These are phyloP conservation scores for Acleris sparsana DNA, from an alignment of 2,888 invertebrate species.

Conservation along the genomic window DNA sequence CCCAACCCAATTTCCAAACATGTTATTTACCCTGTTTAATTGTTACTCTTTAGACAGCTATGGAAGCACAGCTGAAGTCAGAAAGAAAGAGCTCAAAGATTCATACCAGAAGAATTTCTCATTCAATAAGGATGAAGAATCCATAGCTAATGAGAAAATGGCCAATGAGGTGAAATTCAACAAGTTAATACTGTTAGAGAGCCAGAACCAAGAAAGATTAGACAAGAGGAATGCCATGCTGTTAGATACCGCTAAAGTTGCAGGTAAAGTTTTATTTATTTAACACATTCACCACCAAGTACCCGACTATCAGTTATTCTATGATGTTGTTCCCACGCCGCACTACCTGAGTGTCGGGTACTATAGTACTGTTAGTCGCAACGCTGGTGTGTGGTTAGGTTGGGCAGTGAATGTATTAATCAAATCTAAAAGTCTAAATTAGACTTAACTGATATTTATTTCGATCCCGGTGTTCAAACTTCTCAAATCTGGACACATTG, in stretches of 20 bases:
- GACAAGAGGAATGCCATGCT: constrained; percentile 69
- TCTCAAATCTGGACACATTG: no score
- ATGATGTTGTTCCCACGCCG: no score
- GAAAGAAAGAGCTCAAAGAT: constrained; percentile 68
- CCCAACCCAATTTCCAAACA: no score
- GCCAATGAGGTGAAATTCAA: constrained; percentile 73
- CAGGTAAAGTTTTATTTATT: constrained; percentile 46
- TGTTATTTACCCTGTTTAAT: neutral
- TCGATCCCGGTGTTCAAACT: no score
- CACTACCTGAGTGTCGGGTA: no score
- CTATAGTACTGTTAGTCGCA: no score
- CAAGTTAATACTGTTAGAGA: constrained; percentile 69
- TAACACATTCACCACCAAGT: neutral
- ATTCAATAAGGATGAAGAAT: constrained; percentile 74
- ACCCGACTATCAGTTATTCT: no score
- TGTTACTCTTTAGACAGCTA: constrained; percentile 60
- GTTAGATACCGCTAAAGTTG: constrained; percentile 66
- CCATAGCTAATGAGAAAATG: constrained; percentile 72
- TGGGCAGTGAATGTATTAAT: no score
- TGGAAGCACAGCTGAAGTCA: constrained; percentile 62
- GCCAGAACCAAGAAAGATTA: constrained; percentile 77
- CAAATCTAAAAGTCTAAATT: no score
- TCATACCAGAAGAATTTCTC: constrained; percentile 67
- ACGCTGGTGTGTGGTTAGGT: no score
- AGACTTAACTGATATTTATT: no score